These are phyloP conservation scores for Synergus japonicus DNA, from an alignment of 2,888 invertebrate genomes.

Conservation along the genomic window DNA sequence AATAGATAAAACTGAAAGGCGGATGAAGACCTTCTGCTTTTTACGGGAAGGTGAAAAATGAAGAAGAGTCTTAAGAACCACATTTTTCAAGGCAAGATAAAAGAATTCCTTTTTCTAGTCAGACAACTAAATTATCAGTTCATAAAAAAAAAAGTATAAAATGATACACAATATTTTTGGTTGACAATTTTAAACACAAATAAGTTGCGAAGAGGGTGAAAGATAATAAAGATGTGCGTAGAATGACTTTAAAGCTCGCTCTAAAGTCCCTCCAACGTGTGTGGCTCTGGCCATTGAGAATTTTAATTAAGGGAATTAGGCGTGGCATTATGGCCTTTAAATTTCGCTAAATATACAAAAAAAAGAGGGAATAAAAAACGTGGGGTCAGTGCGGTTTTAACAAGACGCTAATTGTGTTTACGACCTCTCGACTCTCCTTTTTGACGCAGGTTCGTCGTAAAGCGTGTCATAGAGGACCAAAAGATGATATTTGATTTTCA, in stretches of 20 bases:
- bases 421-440: constrained; percentile 62
- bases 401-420: constrained; percentile 72
- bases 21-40: constrained; percentile 6
- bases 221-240: neutral
- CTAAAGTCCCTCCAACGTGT: constrained; percentile 47
- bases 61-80: neutral
- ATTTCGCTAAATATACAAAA: constrained; percentile 67
- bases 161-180: neutral
- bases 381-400: constrained; percentile 46
- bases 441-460: constrained; percentile 53
- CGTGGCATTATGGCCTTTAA: constrained; percentile 66
- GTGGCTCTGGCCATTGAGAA: constrained; percentile 65
- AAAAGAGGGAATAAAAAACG: constrained; percentile 53
- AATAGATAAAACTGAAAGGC: constrained; percentile 7
- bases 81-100: neutral
- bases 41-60: neutral
- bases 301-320: constrained; percentile 72
- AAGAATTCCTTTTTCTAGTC: neutral
- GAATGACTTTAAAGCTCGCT: constrained; percentile 49
- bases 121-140: neutral
- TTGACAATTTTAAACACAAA: neutral
- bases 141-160: neutral
- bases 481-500: constrained; percentile 34
- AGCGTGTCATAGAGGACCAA: constrained; percentile 4
- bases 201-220: neutral